These are phyloP conservation scores for Protaetia brevitarsis DNA, from an alignment of 1,140 invertebrate species.

Conservation along the genomic window DNA sequence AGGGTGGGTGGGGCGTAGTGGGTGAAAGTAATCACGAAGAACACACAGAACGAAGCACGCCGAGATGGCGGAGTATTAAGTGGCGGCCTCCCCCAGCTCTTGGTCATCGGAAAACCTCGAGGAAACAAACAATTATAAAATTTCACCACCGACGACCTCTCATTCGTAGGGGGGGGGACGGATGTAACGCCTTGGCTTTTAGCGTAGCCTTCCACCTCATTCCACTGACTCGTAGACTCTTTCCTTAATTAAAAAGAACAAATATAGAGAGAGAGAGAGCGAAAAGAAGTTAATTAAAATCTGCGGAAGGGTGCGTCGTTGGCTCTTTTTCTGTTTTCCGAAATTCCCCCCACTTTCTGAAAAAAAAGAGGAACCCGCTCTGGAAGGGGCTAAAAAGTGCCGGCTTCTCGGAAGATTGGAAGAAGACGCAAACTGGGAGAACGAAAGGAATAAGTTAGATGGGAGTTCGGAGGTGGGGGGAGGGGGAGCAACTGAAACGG, in stretches of 20 bases:
- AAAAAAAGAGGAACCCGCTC: too few species aligned
- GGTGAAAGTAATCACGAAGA: constrained; percentile 16
- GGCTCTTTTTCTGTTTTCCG: too few species aligned
- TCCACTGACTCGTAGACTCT: neutral
- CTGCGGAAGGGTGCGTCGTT: too few species aligned
- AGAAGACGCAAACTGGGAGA: too few species aligned
- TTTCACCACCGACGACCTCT: neutral
- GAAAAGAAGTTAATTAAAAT: constrained; percentile 11
- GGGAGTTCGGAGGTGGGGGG: neutral
- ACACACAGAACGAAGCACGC: neutral
- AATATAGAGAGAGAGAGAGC: neutral
- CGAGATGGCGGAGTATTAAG: too few species aligned
- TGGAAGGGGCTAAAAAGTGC: too few species aligned
- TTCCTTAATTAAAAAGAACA: constrained; percentile 17
- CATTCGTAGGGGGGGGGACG: too few species aligned
- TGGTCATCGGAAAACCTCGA: neutral
- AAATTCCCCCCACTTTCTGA: too few species aligned
- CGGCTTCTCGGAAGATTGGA: neutral
- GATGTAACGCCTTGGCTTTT: neutral
- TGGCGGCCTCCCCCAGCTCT: too few species aligned
- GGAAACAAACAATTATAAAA: constrained; percentile 13
- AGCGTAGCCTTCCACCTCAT: neutral
- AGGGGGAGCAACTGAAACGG: too few species aligned
- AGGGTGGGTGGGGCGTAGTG: too few species aligned
- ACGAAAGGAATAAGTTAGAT: too few species aligned